phyloP scores from a whole-genome alignment of 2,888 invertebrate genomes.

The Neocrepidodera transversa region DNA sequence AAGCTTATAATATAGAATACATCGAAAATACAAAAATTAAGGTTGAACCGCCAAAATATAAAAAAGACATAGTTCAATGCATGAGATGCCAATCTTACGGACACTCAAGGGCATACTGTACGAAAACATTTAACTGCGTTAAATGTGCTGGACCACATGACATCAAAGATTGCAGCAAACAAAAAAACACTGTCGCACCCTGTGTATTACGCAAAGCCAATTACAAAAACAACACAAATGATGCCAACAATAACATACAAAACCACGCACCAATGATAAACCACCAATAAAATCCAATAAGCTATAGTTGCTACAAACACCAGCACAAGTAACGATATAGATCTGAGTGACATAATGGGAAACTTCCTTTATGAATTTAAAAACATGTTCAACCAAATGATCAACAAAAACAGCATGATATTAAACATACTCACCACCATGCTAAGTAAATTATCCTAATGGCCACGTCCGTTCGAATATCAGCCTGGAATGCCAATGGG shows the following conservation, averaged over 20 bases:
- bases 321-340: neutral
- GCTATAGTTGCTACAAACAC: neutral
- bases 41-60: neutral
- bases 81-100: neutral
- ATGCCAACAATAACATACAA: neutral
- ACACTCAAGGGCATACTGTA: neutral
- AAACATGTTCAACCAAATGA: no score
- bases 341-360: neutral
- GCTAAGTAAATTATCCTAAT: no score
- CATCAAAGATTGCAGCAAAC: neutral
- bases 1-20: neutral
- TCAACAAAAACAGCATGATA: no score
- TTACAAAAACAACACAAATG: neutral
- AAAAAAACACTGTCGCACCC: neutral
- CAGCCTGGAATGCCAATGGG: neutral
- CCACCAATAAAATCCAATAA: neutral
- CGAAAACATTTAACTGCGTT: neutral
- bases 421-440: no score
- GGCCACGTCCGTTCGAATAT: neutral
- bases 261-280: neutral
- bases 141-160: neutral
- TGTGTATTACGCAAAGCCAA: neutral
- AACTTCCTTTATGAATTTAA: neutral
- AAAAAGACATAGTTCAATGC: neutral
- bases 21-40: neutral